phyloP scores from a whole-genome alignment of 2,113 vertebrate species.

The Naja naja region DNA sequence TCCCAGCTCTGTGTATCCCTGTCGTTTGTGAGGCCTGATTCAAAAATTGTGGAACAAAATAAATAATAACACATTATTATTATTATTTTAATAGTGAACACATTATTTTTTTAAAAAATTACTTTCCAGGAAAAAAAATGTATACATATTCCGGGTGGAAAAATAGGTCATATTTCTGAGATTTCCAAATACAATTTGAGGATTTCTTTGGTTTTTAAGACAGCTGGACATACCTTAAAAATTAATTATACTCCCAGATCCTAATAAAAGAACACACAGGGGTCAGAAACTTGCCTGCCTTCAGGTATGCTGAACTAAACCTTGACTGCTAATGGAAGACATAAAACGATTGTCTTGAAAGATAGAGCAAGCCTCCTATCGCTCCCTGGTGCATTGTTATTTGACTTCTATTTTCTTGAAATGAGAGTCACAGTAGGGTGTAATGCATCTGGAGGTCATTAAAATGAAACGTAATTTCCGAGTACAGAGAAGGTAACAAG shows the following conservation, averaged over 20 bases:
- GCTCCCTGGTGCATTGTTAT: conserved; percentile 43
- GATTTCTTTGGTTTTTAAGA: not conserved
- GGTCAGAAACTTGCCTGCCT: conserved; percentile 22
- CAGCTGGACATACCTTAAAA: not conserved
- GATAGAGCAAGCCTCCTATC: conserved; percentile 10
- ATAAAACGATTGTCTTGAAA: conserved; percentile 38
- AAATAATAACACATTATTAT: not conserved
- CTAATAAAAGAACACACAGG: not conserved
- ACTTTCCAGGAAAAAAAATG: not conserved
- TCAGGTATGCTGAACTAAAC: conserved; percentile 42
- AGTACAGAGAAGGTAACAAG: conserved; percentile 50
- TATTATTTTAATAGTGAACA: too few relatives aligned
- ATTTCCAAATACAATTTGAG: not conserved
- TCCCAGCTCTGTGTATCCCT: not conserved
- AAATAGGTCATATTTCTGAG: not conserved
- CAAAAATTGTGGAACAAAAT: not conserved
- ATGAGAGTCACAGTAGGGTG: conserved; percentile 43
- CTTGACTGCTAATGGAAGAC: conserved; percentile 42
- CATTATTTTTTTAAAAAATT: not conserved
- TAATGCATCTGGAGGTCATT: conserved; percentile 52
- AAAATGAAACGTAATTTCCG: conserved; percentile 58
- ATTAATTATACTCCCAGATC: not conserved
- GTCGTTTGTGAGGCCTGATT: not conserved
- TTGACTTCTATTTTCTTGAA: conserved; percentile 47
- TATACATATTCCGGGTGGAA: not conserved